Evolutionary conservation across 2,113 vertebrate genomes (phyloP).

Genomic region (Trichomycterus rosablanca): DNA sequence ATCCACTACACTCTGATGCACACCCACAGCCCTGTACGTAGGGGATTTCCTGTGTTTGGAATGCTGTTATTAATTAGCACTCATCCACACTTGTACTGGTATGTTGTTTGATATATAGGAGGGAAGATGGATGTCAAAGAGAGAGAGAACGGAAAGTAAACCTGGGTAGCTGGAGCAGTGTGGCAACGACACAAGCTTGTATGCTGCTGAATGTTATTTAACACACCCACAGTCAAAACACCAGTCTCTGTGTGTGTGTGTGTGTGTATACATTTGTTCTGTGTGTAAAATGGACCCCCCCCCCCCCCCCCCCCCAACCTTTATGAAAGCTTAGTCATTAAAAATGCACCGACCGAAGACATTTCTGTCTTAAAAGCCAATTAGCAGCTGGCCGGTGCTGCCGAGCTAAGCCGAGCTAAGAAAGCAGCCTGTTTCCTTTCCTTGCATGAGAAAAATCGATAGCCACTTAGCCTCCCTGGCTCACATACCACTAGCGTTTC

Average conservation of each 20-base stretch:
- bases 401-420: constrained; percentile 27
- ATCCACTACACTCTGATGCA: constrained; percentile 31
- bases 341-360: constrained; percentile 41
- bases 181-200: constrained; percentile 28
- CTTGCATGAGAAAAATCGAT: constrained; percentile 45
- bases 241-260: not conserved
- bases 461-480: constrained; percentile 43
- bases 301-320: constrained; percentile 7
- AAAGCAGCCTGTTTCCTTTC: constrained; percentile 30
- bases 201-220: too few relatives aligned
- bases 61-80: constrained; percentile 58
- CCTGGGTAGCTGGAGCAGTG: constrained; percentile 2
- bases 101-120: too few relatives aligned
- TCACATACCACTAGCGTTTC: constrained; percentile 28
- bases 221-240: not conserved
- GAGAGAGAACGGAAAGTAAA: not conserved
- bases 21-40: constrained; percentile 10
- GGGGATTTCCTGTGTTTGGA: constrained; percentile 41
- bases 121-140: constrained; percentile 5
- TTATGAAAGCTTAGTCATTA: constrained; percentile 21
- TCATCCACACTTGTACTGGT: constrained; percentile 34
- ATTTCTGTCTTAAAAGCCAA: constrained; percentile 51
- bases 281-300: not conserved
- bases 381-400: constrained; percentile 27
- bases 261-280: not conserved